Percentiles rank a stretch among this genome's conserved stretches.
phyloP scores from a whole-genome alignment of 2,797 vertebrate genomes.

The Myotis daubentonii region DNA sequence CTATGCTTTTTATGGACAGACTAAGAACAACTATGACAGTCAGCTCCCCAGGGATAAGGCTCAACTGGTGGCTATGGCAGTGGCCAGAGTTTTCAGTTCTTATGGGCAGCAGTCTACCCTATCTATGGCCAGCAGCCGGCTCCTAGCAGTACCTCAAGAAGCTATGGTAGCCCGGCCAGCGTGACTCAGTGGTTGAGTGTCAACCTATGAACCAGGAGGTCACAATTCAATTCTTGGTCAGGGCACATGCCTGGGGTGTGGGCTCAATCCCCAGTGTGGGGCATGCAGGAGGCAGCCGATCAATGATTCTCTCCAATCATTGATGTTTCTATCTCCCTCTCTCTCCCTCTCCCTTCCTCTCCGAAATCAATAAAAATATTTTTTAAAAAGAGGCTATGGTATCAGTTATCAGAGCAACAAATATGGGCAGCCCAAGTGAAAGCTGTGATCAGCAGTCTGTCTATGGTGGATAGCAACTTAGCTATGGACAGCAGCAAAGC shows the following conservation, averaged over 20 bases:
- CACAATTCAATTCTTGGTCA: no score
- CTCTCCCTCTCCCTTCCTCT: no score
- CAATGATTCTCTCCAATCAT: no score
- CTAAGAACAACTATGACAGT: constrained; percentile 73
- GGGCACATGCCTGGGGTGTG: no score
- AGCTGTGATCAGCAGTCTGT: constrained; percentile 85
- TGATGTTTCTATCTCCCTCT: no score
- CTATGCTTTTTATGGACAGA: background rate
- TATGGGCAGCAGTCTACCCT: constrained; percentile 90
- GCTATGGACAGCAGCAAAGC: constrained; percentile 87
- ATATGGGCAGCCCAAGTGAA: constrained; percentile 88
- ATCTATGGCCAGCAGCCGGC: constrained; percentile 89
- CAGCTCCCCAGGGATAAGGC: constrained; percentile 88
- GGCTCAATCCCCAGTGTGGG: no score
- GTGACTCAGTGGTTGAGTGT: no score
- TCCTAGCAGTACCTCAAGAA: constrained; percentile 85
- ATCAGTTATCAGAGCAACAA: constrained; percentile 85
- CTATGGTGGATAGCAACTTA: constrained; percentile 86
- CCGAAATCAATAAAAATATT: no score
- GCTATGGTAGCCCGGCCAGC: constrained; percentile 84
- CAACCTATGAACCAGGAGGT: no score
- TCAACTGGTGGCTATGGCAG: constrained; percentile 85
- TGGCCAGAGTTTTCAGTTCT: constrained; percentile 87
- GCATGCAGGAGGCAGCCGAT: no score
- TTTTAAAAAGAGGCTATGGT: constrained; percentile 85